Percentiles rank a stretch among this genome's conserved stretches.
Conservation (phyloP, 2,797 vertebrate species). For the Lepidocolaptes lacrymiger region DNA sequence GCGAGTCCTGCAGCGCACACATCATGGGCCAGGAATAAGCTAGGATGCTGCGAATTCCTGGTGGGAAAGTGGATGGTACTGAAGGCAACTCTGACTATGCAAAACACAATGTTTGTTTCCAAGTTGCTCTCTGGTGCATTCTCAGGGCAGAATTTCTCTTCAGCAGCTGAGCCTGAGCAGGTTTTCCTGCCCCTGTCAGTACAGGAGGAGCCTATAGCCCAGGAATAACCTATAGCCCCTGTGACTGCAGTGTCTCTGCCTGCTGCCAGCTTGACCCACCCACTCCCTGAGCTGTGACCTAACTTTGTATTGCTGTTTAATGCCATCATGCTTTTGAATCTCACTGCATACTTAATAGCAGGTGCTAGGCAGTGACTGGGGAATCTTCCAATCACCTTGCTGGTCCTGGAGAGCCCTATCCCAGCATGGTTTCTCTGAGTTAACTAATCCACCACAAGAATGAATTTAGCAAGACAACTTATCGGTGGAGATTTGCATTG, state of each 20-base stretch:
- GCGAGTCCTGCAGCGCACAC: accelerated
- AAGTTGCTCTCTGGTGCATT: background rate
- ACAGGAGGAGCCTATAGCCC: background rate
- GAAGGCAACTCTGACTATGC: background rate
- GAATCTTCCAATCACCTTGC: background rate
- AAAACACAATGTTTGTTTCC: background rate
- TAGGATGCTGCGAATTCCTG: background rate
- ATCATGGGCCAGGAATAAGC: background rate
- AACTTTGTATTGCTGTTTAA: background rate
- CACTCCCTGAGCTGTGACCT: background rate
- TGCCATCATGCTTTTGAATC: background rate
- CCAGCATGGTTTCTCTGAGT: background rate
- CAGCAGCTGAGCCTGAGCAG: background rate
- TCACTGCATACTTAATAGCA: background rate
- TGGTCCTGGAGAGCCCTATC: background rate
- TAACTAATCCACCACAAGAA: background rate
- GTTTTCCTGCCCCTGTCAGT: background rate
- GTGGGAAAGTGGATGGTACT: background rate
- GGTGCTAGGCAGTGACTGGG: background rate
- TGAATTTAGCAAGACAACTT: background rate
- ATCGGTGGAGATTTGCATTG: background rate
- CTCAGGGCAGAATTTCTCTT: background rate
- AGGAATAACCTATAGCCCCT: background rate
- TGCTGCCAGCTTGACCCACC: background rate
- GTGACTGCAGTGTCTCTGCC: background rate